A percentile compares a stretch with the other conserved stretches of the same genome.
Conservation (phyloP, 2,888 invertebrate genomes). For the Zygogramma bicolorata region DNA sequence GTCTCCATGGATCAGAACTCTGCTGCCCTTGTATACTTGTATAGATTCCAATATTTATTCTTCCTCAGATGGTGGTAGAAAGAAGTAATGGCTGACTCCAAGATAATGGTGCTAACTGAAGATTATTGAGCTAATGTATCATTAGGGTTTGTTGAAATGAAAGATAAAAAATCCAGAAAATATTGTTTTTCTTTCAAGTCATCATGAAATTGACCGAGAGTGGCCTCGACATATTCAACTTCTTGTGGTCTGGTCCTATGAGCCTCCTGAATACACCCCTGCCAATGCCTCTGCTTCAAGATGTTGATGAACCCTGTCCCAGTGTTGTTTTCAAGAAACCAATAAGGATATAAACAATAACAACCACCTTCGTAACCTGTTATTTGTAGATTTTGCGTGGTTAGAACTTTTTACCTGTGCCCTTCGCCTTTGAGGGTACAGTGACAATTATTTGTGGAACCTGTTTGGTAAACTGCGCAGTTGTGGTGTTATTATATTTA, state of each 20-base stretch:
- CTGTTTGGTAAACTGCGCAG: constrained; percentile 7
- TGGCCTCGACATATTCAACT: not conserved
- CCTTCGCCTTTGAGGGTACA: not conserved
- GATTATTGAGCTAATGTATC: too few species aligned
- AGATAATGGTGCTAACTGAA: too few species aligned
- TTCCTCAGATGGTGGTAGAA: too few species aligned
- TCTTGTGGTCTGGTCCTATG: not conserved
- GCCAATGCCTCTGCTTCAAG: constrained; percentile 62
- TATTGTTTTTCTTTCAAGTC: too few species aligned
- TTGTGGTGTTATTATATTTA: constrained; percentile 3
- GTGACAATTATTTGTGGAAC: constrained; percentile 10
- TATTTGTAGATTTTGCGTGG: constrained; percentile 4
- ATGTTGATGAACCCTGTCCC: constrained; percentile 63
- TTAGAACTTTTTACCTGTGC: constrained; percentile 2
- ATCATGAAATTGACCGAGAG: too few species aligned
- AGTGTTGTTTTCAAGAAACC: constrained; percentile 48
- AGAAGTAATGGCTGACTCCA: too few species aligned
- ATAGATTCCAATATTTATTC: too few species aligned
- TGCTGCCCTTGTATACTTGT: too few species aligned
- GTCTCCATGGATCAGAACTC: too few species aligned
- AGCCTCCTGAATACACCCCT: not conserved
- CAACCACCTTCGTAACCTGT: constrained; percentile 4
- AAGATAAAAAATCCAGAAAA: too few species aligned
- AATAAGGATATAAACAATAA: constrained; percentile 44
- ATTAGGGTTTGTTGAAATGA: too few species aligned